Base-by-base conservation (phyloP, 2,888 invertebrate genomes). In the Auanema freiburgensis region DNA sequence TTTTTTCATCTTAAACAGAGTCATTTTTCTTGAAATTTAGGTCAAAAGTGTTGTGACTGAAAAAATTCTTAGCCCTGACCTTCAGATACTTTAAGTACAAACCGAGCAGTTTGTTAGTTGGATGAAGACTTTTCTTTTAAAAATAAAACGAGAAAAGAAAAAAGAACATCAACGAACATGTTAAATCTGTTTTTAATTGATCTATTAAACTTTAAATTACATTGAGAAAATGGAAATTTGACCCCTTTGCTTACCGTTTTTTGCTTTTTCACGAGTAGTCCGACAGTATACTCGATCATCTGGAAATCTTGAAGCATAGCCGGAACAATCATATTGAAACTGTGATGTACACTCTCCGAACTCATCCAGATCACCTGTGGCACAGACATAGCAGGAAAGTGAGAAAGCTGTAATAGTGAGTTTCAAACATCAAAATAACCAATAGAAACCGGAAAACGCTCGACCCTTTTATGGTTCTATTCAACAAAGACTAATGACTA, bases 261-360 rank as follows among this genome's bases (percentile, higher is more conserved):
- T 40, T 10, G 71, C 52, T 21, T 67, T 66, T 25, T 71, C 65
- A 58, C 81, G 58, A n/a, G 76, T 77, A 23, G 77, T 81, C 46
- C 81, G 52, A 55, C 81, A 81, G 59, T 71, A 75, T 8, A 80
- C 72, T 24, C 69, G 66, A 59, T 77, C 76, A 52, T 52, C 61
- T 4, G 56, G 46, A 54, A 74, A 77, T 14, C 67, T 40, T 16
- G 57, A 57, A 12, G 72, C 74, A 54, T 74, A 74, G 12, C 54
- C 65, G 18, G 57, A 58, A 55, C 79, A 79, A 40, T 76, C 77
- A 60, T 72, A 79, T 50, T 72, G 74, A 56, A 79, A 77, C 44
- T 78, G 73, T 10, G 69, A 61, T 10, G 51, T 21, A 59, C 80
- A 80, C 51, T 80, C 80, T 55, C 79, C 79, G 55, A 76, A 76